Conservation (phyloP, 2,113 vertebrate genomes). For the Cyprinodon tularosa region DNA sequence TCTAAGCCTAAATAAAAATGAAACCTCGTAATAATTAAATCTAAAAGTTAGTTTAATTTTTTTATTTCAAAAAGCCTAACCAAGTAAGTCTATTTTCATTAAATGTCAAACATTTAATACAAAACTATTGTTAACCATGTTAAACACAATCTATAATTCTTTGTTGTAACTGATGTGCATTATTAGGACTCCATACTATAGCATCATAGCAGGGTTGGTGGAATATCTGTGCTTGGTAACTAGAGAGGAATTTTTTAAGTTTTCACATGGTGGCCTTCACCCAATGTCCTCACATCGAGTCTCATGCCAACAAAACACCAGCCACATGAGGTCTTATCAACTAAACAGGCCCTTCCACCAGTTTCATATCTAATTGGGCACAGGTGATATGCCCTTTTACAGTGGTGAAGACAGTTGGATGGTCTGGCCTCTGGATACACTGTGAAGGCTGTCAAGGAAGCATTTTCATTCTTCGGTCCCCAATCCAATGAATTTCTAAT, state of each 20-base stretch:
- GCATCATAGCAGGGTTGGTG: slow-evolving; percentile 24
- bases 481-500: slow-evolving; percentile 27
- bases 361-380: slow-evolving; percentile 90
- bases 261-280: slow-evolving; percentile 51
- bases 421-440: slow-evolving; percentile 79
- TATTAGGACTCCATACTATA: slow-evolving; percentile 22
- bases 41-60: slow-evolving; percentile 10
- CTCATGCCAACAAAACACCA: slow-evolving; percentile 82
- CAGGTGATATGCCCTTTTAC: slow-evolving; percentile 85
- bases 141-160: not conserved
- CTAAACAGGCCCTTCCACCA: slow-evolving; percentile 85
- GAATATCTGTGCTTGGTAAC: slow-evolving; percentile 46
- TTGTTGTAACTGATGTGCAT: slow-evolving; percentile 2
- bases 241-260: slow-evolving; percentile 43
- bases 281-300: slow-evolving; percentile 85
- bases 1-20: slow-evolving; percentile 18
- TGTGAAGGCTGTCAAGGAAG: slow-evolving; percentile 54
- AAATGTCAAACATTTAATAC: not conserved
- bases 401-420: slow-evolving; percentile 82
- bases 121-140: not conserved
- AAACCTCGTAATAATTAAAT: slow-evolving; percentile 34
- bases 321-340: slow-evolving; percentile 80
- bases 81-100: not conserved
- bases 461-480: slow-evolving; percentile 16
- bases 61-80: not conserved